Base-by-base conservation (phyloP, 1,140 invertebrate genomes). In the Dermatophagoides farinae region DNA sequence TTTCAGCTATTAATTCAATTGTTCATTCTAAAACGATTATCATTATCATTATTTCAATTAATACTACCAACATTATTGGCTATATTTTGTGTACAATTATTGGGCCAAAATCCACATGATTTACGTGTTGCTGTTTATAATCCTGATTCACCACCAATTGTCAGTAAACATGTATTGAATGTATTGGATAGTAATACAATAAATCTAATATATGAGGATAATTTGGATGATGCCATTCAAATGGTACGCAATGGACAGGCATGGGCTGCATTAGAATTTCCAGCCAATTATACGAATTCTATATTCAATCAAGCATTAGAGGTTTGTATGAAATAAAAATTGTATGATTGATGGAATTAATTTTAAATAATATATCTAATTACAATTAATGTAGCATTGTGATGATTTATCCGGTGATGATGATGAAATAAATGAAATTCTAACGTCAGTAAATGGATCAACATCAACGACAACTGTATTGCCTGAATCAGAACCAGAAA, bases 71-170 rank as follows among this genome's bases (percentile, higher is more conserved):
- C 90, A 5, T 82, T 88, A 72, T 87, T 93, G 75, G 87, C 88
- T n/a, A 83, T 90, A 57, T 77, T 93, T 9, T 95, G 95, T 76
- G 93, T 89, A 72, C 70, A 91, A 64, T 86, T 88, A 23, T 89
- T 95, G 65, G 91, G 90, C 61, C 78, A 85, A 37, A 85, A 90
- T 70, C 90, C 91, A 0, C 81, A 79, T 52, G 82, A 84, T 46
- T 77, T 96, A 0, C 80, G 79, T 64, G 65, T 96, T 68, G 87
- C 85, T 39, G 78, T 95, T 59, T 84, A 90, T 10, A 74, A 74
- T 62, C 61, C 68, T 9, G 73, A 74, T 46, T 23, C 40, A 23
- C 55, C 64, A 16, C 40, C 51, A 55, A 25, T 62, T 50, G 64
- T 49, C 31, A 57, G 62, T 38, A 16, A 38, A 23, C 22, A 49